Conservation (phyloP, 1,140 invertebrate genomes). For the Aporrectodea caliginosa region DNA sequence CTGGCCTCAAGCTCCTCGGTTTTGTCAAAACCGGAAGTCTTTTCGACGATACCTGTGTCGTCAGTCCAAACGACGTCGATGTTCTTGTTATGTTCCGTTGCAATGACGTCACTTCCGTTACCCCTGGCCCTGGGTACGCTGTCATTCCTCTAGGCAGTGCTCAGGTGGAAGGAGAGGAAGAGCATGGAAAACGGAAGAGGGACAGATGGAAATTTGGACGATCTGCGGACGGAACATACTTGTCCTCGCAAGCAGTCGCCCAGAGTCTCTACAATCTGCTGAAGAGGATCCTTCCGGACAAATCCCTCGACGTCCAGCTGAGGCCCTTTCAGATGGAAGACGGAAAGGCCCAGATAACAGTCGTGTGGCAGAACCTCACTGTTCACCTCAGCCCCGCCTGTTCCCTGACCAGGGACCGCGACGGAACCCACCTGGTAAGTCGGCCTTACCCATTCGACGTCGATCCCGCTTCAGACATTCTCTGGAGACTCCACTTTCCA, state of each 20-base stretch:
- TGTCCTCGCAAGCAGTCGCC: conserved; percentile 20
- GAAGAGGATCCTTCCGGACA: conserved; percentile 1
- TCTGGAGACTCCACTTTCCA: conserved; percentile 12
- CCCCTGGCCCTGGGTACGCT: neutral
- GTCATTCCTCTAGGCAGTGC: conserved; percentile 13
- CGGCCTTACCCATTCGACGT: conserved; percentile 25
- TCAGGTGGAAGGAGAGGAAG: neutral
- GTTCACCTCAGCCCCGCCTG: conserved; percentile 15
- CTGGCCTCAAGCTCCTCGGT: conserved; percentile 10
- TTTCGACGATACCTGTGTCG: conserved; percentile 22
- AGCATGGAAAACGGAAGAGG: too few species aligned
- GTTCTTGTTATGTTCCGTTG: conserved; percentile 13
- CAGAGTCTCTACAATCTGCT: conserved; percentile 4
- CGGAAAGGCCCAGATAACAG: neutral
- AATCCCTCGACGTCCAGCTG: neutral
- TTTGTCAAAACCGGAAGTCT: conserved; percentile 6
- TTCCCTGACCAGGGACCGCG: neutral
- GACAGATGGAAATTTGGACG: conserved; percentile 14
- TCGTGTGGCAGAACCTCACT: neutral
- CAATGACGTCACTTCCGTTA: neutral
- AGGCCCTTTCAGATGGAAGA: neutral
- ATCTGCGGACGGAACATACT: conserved; percentile 12
- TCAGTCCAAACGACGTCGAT: conserved; percentile 10
- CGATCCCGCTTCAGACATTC: conserved; percentile 15
- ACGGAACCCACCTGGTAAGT: conserved; percentile 8